phyloP scores from a whole-genome alignment of 1,140 invertebrate species.

The Melitaea cinxia region DNA sequence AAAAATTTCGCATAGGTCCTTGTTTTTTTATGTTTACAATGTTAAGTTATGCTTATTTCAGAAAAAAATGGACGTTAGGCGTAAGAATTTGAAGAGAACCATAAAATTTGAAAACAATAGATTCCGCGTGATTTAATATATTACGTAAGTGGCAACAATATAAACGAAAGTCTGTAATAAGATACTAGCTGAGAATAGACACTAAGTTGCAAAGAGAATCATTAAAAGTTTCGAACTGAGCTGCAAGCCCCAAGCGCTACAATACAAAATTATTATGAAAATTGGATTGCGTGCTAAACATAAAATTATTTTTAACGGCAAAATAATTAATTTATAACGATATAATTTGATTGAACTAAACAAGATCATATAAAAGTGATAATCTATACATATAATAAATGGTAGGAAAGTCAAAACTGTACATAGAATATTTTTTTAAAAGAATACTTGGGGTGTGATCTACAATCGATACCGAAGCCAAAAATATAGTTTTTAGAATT shows the following conservation, averaged over 20 bases:
- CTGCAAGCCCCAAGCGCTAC: slow-evolving; percentile 16
- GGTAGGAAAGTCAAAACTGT: no score
- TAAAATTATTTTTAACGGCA: not conserved
- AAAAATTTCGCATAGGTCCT: not conserved
- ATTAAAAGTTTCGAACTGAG: slow-evolving; percentile 32
- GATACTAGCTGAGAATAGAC: slow-evolving; percentile 21
- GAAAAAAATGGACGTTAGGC: not conserved
- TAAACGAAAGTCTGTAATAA: slow-evolving; percentile 12
- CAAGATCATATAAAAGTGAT: no score
- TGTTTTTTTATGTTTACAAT: not conserved
- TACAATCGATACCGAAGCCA: no score
- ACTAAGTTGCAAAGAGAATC: slow-evolving; percentile 28
- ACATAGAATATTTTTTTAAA: no score
- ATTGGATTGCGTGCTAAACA: not conserved
- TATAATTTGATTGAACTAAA: no score
- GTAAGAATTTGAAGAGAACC: not conserved
- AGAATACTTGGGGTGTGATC: no score
- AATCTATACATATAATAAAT: no score
- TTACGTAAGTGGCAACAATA: not conserved
- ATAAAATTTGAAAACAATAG: not conserved
- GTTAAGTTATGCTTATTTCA: not conserved
- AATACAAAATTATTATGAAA: slow-evolving; percentile 21
- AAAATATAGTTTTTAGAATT: no score
- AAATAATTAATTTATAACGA: no score
- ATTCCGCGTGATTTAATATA: not conserved